Evolutionary conservation across 2,113 vertebrate species (phyloP).

Genomic region (Alexandromys fortis): DNA sequence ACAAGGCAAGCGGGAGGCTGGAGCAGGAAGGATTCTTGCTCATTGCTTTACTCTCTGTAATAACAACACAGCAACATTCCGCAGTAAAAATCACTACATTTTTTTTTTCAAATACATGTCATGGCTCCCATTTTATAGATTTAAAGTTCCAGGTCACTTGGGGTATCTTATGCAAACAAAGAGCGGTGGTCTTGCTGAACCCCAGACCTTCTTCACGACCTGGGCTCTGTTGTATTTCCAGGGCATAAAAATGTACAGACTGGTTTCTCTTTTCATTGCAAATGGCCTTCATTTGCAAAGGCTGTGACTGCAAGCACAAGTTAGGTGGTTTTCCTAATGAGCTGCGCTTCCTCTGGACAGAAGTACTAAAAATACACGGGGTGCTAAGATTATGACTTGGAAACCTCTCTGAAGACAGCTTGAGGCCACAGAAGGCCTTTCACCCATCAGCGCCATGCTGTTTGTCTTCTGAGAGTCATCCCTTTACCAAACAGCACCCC

Average conservation of each 20-base stretch:
- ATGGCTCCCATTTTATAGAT: slow-evolving; percentile 62
- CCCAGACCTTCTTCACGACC: slow-evolving; percentile 26
- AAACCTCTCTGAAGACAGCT: slow-evolving; percentile 19
- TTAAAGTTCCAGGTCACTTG: not conserved
- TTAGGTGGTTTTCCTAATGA: slow-evolving; percentile 6
- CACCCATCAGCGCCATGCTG: not conserved
- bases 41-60: not conserved
- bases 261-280: not conserved
- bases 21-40: slow-evolving; percentile 24
- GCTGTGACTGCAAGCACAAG: slow-evolving; percentile 42
- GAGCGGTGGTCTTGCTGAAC: slow-evolving; percentile 30
- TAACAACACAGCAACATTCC: not conserved
- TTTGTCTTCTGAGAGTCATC: not conserved
- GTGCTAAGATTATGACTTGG: not conserved
- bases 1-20: slow-evolving; percentile 27
- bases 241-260: not conserved
- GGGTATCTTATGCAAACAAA: slow-evolving; percentile 62
- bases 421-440: not conserved
- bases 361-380: slow-evolving; percentile 17
- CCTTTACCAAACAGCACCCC: slow-evolving; percentile 12
- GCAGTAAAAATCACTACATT: slow-evolving; percentile 23
- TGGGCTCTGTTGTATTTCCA: slow-evolving; percentile 47
- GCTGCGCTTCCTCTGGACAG: not conserved
- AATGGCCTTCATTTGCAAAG: slow-evolving; percentile 63
- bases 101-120: slow-evolving; percentile 35